Base-by-base conservation (phyloP, 2,888 invertebrate genomes). In the Girardia tigrina region DNA sequence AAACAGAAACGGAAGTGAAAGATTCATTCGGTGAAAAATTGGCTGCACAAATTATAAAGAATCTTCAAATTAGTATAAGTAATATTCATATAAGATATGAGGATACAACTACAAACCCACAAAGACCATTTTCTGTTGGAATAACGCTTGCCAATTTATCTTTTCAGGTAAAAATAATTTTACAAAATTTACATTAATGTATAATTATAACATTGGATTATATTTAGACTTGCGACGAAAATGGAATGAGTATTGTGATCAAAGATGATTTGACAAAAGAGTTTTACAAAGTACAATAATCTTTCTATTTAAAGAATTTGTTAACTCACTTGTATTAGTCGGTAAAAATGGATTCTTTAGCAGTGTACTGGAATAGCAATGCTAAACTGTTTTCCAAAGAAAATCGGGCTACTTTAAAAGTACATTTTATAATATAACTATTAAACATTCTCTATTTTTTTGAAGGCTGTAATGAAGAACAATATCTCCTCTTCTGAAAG, bases 301-400 rank as follows among this genome's bases (percentile, higher is more conserved):
- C n/a, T n/a, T n/a, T n/a, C n/a, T n/a, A n/a, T n/a, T 12, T 70
- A 23, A 20, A 8, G 23, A 23, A 20, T n/a, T n/a, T 26, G 6
- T 70, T 26, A 70, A 20, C 6, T 12, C 8, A 8, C 6, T 70
- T 14, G 12, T 14, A 23, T 23, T 72, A 90, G 90, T 87, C 91
- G 79, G 88, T 92, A 74, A 88, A 88, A 80, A 86, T 94, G 80
- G 90, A 92, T 84, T 90, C 90, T 73, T 86, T 93, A 77, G 89
- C 92, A 0, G 87, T 91, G 8, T 94, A 94, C 83, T 92, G 92
- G 91, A 92, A 94, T 84, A 89, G 84, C 26, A 80, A 80, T 6
- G 78, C 82, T 0, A 79, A 80, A 4, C 78, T 83, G 71, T 82
- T 36, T 16, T 36, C 36, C 12, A 36, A 16, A 12, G 36, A 83